Percentiles rank a stretch among this genome's conserved stretches.
These are phyloP conservation scores for Erebia palarica DNA, from an alignment of 2,888 invertebrate genomes.

Conservation along the genomic window DNA sequence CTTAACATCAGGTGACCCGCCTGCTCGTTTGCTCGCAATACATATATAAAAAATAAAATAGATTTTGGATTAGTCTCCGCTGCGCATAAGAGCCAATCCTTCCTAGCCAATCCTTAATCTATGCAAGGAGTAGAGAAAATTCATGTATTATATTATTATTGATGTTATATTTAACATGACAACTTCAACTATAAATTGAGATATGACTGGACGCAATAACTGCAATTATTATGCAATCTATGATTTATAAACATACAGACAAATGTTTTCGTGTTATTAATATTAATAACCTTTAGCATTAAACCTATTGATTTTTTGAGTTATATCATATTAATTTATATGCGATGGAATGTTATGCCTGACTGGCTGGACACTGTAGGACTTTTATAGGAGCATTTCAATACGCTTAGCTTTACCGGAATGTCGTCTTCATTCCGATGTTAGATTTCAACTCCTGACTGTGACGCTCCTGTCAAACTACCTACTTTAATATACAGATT, in stretches of 20 bases:
- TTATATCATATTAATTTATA: constrained; percentile 25
- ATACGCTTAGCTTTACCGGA: constrained; percentile 35
- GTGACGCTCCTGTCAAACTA: constrained; percentile 45
- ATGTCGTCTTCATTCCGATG: constrained; percentile 37
- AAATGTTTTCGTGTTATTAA: background rate
- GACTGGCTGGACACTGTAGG: constrained; percentile 19
- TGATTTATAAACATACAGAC: constrained; percentile 12
- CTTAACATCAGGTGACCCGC: no score
- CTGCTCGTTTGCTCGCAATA: no score
- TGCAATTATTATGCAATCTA: background rate
- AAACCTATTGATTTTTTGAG: constrained; percentile 24
- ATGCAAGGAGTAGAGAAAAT: no score
- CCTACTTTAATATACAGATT: constrained; percentile 44
- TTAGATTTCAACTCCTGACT: constrained; percentile 39
- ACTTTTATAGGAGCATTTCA: constrained; percentile 32
- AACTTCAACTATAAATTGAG: no score
- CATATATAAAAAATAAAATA: no score
- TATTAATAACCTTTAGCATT: constrained; percentile 15
- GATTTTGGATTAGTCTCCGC: no score
- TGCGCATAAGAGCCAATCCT: no score
- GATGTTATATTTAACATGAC: no score
- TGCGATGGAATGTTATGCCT: constrained; percentile 21
- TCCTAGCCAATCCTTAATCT: no score
- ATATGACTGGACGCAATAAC: background rate
- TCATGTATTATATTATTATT: no score